phyloP scores from a whole-genome alignment of 2,113 vertebrate species.

The Oryzias celebensis region DNA sequence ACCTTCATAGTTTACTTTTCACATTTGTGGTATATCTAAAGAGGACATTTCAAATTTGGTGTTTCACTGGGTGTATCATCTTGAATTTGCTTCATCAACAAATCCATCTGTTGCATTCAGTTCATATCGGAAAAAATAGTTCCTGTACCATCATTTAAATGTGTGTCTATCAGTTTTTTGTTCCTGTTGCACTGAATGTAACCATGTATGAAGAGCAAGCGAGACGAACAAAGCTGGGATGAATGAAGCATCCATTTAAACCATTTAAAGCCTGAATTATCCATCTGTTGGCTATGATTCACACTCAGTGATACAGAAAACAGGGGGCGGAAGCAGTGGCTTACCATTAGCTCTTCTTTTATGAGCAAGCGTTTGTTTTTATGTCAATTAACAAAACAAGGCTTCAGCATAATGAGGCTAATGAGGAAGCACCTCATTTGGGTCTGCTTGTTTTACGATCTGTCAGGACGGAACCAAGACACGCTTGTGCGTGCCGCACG shows the following conservation, averaged over 20 bases:
- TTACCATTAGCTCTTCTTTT: constrained; percentile 55
- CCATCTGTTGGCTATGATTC: constrained; percentile 18
- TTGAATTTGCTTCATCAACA: no score
- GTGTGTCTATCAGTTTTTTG: not conserved
- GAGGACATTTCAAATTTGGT: no score
- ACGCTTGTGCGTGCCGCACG: not conserved
- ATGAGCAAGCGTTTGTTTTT: constrained; percentile 65
- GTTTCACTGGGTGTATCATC: no score
- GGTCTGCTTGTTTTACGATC: constrained; percentile 42
- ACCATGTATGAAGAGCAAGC: not conserved
- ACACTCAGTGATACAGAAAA: constrained; percentile 12
- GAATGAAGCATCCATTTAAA: constrained; percentile 15
- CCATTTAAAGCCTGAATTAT: constrained; percentile 17
- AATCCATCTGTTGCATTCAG: no score
- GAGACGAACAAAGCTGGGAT: not conserved
- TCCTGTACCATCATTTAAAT: no score
- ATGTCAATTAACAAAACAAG: constrained; percentile 69
- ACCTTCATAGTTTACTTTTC: no score
- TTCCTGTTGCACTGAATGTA: not conserved
- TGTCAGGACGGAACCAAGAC: constrained; percentile 32
- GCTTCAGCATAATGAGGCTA: constrained; percentile 65
- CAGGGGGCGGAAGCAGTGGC: constrained; percentile 17
- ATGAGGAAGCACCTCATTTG: constrained; percentile 58
- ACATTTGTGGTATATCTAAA: no score
- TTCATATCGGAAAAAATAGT: no score